Evolutionary conservation across 2,797 vertebrate species (phyloP), one percentile per base, ranked within the genome.

Genomic region (Scleropages formosus): DNA sequence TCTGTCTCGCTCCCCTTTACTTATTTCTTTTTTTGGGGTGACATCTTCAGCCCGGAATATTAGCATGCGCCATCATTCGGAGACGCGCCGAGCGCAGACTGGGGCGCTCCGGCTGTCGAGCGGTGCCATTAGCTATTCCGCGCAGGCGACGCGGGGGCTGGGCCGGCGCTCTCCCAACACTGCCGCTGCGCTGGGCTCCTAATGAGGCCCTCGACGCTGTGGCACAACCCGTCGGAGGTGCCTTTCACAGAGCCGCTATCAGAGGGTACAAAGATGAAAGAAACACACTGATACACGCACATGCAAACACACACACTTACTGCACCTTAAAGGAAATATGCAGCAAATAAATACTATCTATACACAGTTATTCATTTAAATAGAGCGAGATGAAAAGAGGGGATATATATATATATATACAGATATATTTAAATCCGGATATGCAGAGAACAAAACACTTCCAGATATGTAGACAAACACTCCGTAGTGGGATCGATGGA

Each of bases 1-100:
- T 47, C 53, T 1, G 13, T n/a, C n/a, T 72, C 64, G 82, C 67
- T 82, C 75, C n/a, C 49, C 74, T 72, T 73, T 46, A 73, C 46
- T 51, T 24, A 51, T 39, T 53, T 60, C 70, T 60, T 31, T 26
- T 53, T 75, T 39, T 64, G 47, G 75, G 77, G 81, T 78, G 75
- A 74, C 72, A 82, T 82, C 76, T 75, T 72, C 67, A 56, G 76
- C 58, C 78, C 74, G 80, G 80, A 64, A 71, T 22, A 62, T 75
- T 77, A 78, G 76, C 78, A 69, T 64, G 77, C 24, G 39, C 26
- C 72, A 69, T 72, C 72, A 69, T 72, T 62, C 65, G 20, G 79
- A 72, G 72, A 47, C 13, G 60, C 27, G 16, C 53, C n/a, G 4
- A 8, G 15, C 24, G 27, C 31, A 7, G 26, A 61, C 26, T 11